A percentile compares a stretch with the other conserved stretches of the same genome.
Conservation (phyloP, 2,797 vertebrate genomes). For the Parauchenoglanis ngamensis region DNA sequence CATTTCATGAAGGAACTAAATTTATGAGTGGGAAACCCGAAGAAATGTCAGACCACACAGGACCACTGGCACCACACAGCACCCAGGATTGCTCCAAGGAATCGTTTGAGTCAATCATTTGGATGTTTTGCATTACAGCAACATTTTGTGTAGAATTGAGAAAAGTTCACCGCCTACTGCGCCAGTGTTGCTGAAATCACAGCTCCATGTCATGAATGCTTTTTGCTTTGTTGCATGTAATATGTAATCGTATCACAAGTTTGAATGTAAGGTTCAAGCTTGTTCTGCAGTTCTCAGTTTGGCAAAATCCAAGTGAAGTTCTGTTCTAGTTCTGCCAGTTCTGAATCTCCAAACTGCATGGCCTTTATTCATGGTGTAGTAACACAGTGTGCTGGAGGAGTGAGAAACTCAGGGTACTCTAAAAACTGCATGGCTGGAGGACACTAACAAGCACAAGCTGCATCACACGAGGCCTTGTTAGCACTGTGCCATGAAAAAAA, state of each 20-base stretch:
- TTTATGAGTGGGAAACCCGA: background rate
- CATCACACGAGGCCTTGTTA: conserved; percentile 19
- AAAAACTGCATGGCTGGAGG: background rate
- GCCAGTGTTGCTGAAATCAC: no score
- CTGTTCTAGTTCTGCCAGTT: background rate
- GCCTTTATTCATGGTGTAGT: background rate
- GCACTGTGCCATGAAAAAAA: background rate
- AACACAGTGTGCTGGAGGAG: background rate
- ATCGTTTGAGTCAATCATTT: background rate
- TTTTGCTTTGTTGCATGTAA: background rate
- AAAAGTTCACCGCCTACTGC: no score
- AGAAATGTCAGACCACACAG: background rate
- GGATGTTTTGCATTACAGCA: background rate
- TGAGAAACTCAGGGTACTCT: background rate
- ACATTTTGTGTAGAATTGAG: background rate
- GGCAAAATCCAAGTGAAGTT: background rate
- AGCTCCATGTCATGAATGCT: background rate
- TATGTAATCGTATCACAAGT: no score
- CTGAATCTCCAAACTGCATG: background rate
- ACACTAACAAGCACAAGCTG: background rate
- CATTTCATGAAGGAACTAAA: background rate
- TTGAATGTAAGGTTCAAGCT: background rate
- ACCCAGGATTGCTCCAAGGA: background rate
- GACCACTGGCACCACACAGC: no score
- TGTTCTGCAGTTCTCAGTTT: background rate